Base-by-base conservation (phyloP, 2,113 vertebrate species). In the Sinocyclocheilus grahami region DNA sequence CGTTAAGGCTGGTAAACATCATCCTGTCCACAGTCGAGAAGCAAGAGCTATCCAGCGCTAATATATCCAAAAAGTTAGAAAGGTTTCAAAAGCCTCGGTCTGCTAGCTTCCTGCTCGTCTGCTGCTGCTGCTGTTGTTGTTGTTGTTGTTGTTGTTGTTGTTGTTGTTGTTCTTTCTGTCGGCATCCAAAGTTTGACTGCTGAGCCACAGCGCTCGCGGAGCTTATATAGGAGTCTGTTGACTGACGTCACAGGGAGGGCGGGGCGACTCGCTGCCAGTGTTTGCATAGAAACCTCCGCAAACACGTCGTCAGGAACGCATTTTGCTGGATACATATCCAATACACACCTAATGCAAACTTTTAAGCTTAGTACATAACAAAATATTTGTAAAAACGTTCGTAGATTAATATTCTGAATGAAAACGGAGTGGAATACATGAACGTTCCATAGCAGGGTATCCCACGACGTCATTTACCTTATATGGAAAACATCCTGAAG, bases 1-100 rank as follows among this genome's bases (percentile, higher is more conserved):
- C 90, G 89, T 95, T 92, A 91, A 98, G 97, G 87, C 91, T 92
- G 53, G 95, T 96, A 89, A 96, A 98, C 98, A 99, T 98, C 96
- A 94, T 94, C 91, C 81, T 87, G 60, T 37, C 30, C 83, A 12
- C 86, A 62, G 87, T 84, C 82, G 75, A 87, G 9, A 37, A 75
- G 42, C 8, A 53, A 2, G 67, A 33, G 10, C 42, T 46, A 46
- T 86, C 62, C 58, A 48, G 62, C 60, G 33, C 51, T 24, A 62
- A 55, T 72, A 11, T 10, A 65, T 80, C 67, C 63, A 51, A 18
- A 16, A 81, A 67, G 4, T n/a, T 24, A 16, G 13, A n/a, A 5
- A 6, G 53, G 1, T 24, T 37, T 74, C 9, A 33, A 53, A 60
- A 27, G 42, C 12, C 75, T 77, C 14, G 76, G 6, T 55, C 14